Percentiles rank a stretch among this genome's conserved stretches.
Evolutionary conservation across 2,888 invertebrate species (phyloP).

Genomic region (Temnothorax ravouxi): DNA sequence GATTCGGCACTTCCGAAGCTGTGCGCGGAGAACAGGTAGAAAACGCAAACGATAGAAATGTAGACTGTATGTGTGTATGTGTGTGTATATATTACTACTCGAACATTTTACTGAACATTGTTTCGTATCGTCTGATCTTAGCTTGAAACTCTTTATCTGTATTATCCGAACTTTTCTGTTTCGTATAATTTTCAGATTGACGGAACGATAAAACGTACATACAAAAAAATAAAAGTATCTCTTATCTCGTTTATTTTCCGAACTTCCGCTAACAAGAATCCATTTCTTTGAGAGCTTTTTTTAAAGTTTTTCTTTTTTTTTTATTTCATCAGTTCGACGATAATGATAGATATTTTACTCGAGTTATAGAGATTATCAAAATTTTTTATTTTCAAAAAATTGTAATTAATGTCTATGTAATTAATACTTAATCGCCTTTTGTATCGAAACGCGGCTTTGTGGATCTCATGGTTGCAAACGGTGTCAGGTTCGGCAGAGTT

Average conservation of each 20-base stretch:
- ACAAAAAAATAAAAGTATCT: background rate
- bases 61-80: background rate
- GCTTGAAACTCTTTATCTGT: slow-evolving; percentile 24
- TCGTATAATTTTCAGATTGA: slow-evolving; percentile 14
- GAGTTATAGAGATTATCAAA: background rate
- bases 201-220: slow-evolving; percentile 5
- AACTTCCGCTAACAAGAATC: background rate
- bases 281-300: background rate
- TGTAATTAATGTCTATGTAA: background rate
- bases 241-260: background rate
- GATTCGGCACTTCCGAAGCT: slow-evolving; percentile 28
- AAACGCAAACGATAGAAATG: slow-evolving; percentile 17
- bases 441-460: background rate
- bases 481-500: slow-evolving; percentile 32
- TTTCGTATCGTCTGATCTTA: slow-evolving; percentile 15
- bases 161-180: background rate
- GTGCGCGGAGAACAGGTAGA: slow-evolving; percentile 1
- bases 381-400: background rate
- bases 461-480: background rate
- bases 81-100: background rate
- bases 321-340: background rate
- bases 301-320: background rate
- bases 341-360: background rate
- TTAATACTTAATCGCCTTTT: background rate
- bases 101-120: slow-evolving; percentile 17